Conservation (phyloP, 2,888 invertebrate genomes). For the Tethea ocularis region DNA sequence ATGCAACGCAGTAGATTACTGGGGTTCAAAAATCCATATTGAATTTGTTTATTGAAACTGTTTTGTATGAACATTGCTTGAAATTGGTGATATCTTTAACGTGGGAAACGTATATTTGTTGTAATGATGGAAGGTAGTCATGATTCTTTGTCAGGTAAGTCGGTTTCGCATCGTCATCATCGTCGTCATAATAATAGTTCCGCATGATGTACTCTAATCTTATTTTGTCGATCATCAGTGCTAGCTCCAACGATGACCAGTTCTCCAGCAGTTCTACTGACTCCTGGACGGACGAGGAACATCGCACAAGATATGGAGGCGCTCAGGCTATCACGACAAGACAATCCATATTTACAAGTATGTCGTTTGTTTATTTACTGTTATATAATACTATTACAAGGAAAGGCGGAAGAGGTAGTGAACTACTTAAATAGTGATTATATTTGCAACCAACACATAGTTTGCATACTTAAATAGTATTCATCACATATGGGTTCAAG, state of each 20-base stretch:
- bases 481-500: too few species aligned
- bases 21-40: constrained; percentile 6
- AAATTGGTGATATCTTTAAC: neutral
- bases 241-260: constrained; percentile 61
- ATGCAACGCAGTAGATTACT: neutral
- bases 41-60: neutral
- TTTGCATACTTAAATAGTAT: neutral
- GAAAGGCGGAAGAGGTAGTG: neutral
- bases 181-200: neutral
- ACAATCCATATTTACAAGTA: constrained; percentile 93
- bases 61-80: neutral
- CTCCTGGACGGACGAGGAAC: constrained; percentile 89
- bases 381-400: constrained; percentile 4
- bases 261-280: constrained; percentile 86
- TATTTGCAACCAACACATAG: too few species aligned
- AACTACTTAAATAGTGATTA: neutral
- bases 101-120: constrained; percentile 17
- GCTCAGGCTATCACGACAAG: constrained; percentile 90
- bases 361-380: neutral
- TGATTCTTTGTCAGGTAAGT: constrained; percentile 72
- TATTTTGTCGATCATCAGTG: constrained; percentile 50
- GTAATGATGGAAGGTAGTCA: constrained; percentile 70
- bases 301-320: constrained; percentile 94
- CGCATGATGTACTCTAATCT: constrained; percentile 12
- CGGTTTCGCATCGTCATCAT: neutral